Evolutionary conservation across 2,113 vertebrate species (phyloP).

Genomic region (Octodon degus): DNA sequence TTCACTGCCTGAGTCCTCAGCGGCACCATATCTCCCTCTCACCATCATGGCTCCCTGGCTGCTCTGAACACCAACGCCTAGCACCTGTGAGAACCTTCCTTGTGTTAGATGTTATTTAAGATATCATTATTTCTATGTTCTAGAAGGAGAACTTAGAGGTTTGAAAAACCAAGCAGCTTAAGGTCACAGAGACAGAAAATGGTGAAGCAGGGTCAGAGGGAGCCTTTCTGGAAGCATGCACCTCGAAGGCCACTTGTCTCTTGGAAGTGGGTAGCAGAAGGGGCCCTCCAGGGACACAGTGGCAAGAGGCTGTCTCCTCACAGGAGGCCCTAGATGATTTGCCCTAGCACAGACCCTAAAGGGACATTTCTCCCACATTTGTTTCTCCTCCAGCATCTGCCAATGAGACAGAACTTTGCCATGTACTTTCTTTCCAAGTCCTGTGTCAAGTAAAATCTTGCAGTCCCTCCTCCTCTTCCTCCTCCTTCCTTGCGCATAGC

Average conservation of each 20-base stretch:
- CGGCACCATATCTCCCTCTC: background rate
- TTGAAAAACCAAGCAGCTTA: background rate
- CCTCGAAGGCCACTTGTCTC: background rate
- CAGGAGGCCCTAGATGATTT: background rate
- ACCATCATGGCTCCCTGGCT: background rate
- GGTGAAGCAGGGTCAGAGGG: background rate
- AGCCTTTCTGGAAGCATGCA: background rate
- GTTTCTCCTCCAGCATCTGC: background rate
- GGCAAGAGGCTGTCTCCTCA: background rate
- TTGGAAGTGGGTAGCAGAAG: background rate
- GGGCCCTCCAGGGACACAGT: background rate
- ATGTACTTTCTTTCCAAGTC: constrained; percentile 1
- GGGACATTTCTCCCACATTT: background rate
- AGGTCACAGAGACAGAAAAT: background rate
- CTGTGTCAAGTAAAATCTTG: background rate
- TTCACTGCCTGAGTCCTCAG: background rate
- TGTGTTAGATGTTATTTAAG: background rate
- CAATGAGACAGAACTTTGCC: constrained; percentile 24
- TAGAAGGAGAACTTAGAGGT: background rate
- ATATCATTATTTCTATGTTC: background rate
- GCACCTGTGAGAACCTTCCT: background rate
- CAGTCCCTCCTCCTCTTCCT: background rate
- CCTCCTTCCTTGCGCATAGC: constrained; percentile 42
- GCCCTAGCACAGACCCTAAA: background rate
- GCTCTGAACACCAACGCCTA: background rate